Base-by-base conservation (phyloP, 2,888 invertebrate genomes). In the Tanytarsus gracilentus region DNA sequence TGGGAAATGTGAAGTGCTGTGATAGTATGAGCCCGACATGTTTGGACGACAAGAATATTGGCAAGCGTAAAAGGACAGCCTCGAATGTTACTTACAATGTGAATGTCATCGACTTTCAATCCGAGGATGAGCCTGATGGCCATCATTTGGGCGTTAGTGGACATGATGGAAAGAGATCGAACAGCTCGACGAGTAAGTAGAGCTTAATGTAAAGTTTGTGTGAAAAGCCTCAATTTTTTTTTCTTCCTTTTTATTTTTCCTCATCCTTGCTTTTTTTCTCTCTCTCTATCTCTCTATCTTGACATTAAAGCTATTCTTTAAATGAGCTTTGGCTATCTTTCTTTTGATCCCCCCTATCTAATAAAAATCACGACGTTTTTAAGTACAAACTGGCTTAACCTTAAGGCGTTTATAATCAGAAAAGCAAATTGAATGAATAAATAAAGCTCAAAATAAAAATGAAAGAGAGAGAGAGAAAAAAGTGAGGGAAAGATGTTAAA, bases 181-280 rank as follows among this genome's bases (percentile, higher is more conserved):
- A 60, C 26, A 60, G 60, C 49, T 60, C 60, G 26, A 60, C 60
- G 39, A 60, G 60, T 60, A 21, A 60, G 60, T 59, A 4, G 23
- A 23, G 44, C 23, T 52, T 21, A 52, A 52, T 23, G 11, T 52
- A 26, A 27, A 26, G 26, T 18, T 26, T 18, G 11, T 26, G 50
- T n/a, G n/a, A 11, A 25, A 16, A 25, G n/a, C 16, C 25, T 27
- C 26, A 23, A 49, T 18, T 49, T 16, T 40, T 40, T 40, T 25
- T 18, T 16, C 21, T 16, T 44, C n/a, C 21, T 21, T 16, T 4
- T 49, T 49, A 9, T 25, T 49, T 49, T 14, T 49, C 23, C 44
- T 44, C 11, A 9, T 11, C 5, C 11, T 44, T 44, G n/a, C 33
- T 44, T 44, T 44, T 11, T 5, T 21, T 16, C 18, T 18, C 7